Conservation (phyloP, 2,888 invertebrate species). For the Phyllotreta striolata region DNA sequence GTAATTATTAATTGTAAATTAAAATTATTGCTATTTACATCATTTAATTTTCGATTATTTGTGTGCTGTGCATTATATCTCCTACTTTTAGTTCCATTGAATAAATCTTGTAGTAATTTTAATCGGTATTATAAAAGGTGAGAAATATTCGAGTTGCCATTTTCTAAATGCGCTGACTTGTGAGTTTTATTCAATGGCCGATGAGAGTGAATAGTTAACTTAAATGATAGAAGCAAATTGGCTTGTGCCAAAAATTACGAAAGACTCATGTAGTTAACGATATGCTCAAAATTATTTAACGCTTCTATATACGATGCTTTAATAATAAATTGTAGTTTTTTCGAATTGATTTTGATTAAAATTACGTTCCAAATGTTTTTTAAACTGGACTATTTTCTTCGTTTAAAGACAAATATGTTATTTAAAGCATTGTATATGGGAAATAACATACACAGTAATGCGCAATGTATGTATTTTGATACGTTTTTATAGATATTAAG, state of each 20-base stretch:
- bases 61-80: constrained; percentile 22
- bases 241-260: constrained; percentile 44
- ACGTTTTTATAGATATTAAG: constrained; percentile 48
- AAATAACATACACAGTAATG: constrained; percentile 13
- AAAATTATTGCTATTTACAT: constrained; percentile 7
- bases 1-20: constrained; percentile 14
- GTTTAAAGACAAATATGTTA: background rate
- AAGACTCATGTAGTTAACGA: background rate
- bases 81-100: constrained; percentile 14
- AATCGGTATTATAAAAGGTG: too few species aligned
- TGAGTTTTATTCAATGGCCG: background rate
- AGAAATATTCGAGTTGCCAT: too few species aligned
- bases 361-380: background rate
- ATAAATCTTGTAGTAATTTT: constrained; percentile 10
- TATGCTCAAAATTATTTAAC: constrained; percentile 33
- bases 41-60: constrained; percentile 1
- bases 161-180: background rate
- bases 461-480: constrained; percentile 45
- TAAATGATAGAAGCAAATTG: constrained; percentile 23
- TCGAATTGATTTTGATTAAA: background rate
- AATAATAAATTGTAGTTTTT: too few species aligned
- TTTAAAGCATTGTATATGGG: constrained; percentile 10
- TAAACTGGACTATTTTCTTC: background rate
- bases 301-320: too few species aligned
- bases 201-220: too few species aligned